Evolutionary conservation across 2,888 invertebrate genomes (phyloP).

Genomic region (Corbicula japonica): DNA sequence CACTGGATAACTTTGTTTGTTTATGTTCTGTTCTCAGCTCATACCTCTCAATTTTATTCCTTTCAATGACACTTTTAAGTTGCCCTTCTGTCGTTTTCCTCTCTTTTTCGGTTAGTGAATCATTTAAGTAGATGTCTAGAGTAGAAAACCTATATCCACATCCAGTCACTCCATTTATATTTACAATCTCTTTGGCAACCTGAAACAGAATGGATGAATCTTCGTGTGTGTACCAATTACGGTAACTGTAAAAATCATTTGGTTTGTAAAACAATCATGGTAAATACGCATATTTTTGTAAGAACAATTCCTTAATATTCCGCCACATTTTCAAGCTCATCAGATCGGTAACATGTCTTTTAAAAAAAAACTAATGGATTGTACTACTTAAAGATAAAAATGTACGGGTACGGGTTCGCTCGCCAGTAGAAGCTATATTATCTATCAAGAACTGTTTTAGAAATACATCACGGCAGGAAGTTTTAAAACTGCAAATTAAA

Average conservation of each 20-base stretch:
- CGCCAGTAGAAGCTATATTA: no score
- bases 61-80: background rate
- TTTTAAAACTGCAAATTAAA: no score
- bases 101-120: background rate
- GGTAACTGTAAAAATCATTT: background rate
- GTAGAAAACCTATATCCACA: slow-evolving; percentile 24
- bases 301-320: no score
- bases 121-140: slow-evolving; percentile 12
- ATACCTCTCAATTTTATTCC: slow-evolving; percentile 1
- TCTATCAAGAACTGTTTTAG: no score
- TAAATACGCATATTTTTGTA: no score
- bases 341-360: no score
- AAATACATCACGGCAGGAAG: no score
- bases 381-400: no score
- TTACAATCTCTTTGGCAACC: slow-evolving; percentile 14
- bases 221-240: background rate
- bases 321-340: no score
- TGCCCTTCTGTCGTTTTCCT: background rate
- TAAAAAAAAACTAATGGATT: no score
- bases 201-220: background rate
- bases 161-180: slow-evolving; percentile 6
- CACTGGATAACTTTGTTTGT: background rate
- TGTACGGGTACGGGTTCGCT: no score
- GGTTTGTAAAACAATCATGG: background rate
- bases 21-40: slow-evolving; percentile 11